Conservation (phyloP, 2,888 invertebrate genomes). For the Standfussiana lucernea region DNA sequence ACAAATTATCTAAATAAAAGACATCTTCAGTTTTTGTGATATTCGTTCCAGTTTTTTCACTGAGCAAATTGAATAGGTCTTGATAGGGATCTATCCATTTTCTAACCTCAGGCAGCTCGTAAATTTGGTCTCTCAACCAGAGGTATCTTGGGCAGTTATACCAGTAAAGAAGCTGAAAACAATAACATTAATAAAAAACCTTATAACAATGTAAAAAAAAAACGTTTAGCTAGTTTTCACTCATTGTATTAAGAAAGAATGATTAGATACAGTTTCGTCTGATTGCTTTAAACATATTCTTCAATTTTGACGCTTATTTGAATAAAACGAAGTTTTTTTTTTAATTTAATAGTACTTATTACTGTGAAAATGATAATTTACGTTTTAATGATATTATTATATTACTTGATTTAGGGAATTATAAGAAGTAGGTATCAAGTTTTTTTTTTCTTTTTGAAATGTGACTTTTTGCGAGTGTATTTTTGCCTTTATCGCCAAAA, state of each 20-base stretch:
- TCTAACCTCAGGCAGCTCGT: constrained; percentile 78
- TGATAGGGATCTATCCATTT: constrained; percentile 78
- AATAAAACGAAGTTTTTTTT: neutral
- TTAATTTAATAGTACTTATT: neutral
- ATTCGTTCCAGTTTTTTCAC: constrained; percentile 79
- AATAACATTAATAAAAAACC: neutral
- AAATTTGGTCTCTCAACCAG: constrained; percentile 76
- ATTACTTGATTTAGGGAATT: neutral
- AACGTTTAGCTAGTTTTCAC: neutral
- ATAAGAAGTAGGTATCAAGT: neutral
- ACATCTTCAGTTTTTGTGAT: constrained; percentile 85
- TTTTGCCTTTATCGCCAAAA: constrained; percentile 15
- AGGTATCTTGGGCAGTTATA: constrained; percentile 86
- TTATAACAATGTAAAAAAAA: constrained; percentile 10
- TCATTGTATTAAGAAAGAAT: neutral
- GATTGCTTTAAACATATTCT: neutral
- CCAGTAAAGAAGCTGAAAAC: constrained; percentile 86
- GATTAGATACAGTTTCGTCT: neutral
- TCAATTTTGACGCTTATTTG: neutral
- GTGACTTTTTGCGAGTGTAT: neutral
- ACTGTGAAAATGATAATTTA: neutral
- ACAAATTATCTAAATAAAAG: constrained; percentile 87
- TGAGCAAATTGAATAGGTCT: constrained; percentile 77
- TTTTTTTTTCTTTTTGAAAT: neutral
- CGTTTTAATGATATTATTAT: neutral